Base-by-base conservation (phyloP, 2,888 invertebrate species). In the Cordilura impudica region DNA sequence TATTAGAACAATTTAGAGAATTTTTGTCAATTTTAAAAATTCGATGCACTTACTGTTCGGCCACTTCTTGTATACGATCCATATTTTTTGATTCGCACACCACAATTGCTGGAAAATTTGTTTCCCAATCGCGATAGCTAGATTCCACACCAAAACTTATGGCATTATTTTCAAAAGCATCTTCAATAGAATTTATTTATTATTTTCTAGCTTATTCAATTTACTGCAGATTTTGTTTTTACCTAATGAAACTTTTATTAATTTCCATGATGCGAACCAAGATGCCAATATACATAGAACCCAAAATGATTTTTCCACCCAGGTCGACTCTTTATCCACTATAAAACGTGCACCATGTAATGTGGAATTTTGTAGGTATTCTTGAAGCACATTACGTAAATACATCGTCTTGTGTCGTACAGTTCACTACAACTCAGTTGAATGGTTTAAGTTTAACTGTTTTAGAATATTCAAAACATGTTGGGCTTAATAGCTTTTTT, bases 141-240 rank as follows among this genome's bases (percentile, higher is more conserved):
- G 95, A 94, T 82, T 95, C 95, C 6, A 93, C 92, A 0, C 94
- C 95, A 85, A 95, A 95, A 86, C 94, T 95, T 56, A 95, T 94
- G 1, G 95, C 94, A 86, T 93, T 94, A 70, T 92, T 91, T 73
- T 92, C 90, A 86, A 93, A 95, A 5, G 91, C 91, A 74, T 87
- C 90, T 89, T 21, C 4, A 29, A 23, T 14, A 12, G n/a, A 60
- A n/a, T 23, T 29, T 8, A 5, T 31, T n/a, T 21, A n/a, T 8
- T 12, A 43, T 18, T 60, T 19, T 14, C 31, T 12, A 26, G 2
- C 4, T n/a, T n/a, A 8, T 43, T 49, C n/a, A 31, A 31, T 10
- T 31, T 31, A 10, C 12, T n/a, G n/a, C n/a, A n/a, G n/a, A n/a
- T n/a, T n/a, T n/a, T n/a, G n/a, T n/a, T n/a, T 39, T 81, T 61